phyloP scores from a whole-genome alignment of 2,888 invertebrate genomes.

The Hirtodrosophila alboralis region DNA sequence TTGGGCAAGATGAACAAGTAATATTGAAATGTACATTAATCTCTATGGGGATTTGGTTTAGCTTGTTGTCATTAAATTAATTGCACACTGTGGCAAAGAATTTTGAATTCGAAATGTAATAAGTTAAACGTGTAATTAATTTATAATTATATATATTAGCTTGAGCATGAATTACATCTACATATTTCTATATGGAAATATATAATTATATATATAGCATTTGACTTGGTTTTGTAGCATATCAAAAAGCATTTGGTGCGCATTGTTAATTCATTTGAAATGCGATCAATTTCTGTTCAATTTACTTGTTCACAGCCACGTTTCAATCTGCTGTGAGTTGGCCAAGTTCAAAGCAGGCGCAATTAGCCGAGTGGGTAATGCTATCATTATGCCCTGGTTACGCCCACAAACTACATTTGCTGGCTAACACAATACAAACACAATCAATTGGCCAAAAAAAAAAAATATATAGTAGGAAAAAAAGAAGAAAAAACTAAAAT shows the following conservation, averaged over 20 bases:
- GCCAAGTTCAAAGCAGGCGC: conserved; percentile 28
- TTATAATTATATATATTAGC: no score
- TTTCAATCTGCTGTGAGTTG: conserved; percentile 7
- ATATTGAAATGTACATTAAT: no score
- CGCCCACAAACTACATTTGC: conserved; percentile 17
- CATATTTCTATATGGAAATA: no score
- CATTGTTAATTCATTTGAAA: conserved; percentile 4
- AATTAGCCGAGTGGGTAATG: conserved; percentile 20
- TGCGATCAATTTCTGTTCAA: neutral
- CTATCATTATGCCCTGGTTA: conserved; percentile 19
- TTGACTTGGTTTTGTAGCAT: neutral
- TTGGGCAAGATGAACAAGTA: no score
- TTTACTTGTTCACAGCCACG: neutral
- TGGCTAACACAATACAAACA: neutral
- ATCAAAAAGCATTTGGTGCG: neutral
- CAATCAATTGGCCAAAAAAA: conserved; percentile 31
- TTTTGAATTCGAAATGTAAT: no score
- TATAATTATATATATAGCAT: no score
- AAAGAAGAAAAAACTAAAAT: conserved; percentile 24
- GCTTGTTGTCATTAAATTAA: no score
- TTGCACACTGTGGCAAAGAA: no score
- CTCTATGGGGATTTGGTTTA: no score
- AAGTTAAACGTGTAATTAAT: no score
- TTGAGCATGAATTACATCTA: no score
- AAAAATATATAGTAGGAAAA: neutral